Percentiles rank a stretch among this genome's conserved stretches.
phyloP scores from a whole-genome alignment of 2,888 invertebrate species.

The Dynastes tityus region DNA sequence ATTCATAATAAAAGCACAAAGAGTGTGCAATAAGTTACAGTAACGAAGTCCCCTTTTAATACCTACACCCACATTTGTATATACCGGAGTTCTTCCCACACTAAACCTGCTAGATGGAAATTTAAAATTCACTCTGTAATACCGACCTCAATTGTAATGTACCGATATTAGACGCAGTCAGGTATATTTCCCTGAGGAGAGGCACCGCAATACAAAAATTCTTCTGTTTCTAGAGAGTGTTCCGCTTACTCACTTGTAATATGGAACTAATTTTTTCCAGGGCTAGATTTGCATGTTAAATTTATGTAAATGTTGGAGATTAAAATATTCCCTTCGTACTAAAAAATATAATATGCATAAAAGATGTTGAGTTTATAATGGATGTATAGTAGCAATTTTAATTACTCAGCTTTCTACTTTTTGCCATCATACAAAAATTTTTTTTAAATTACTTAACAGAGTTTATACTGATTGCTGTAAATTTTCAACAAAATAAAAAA shows the following conservation, averaged over 20 bases:
- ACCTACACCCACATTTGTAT: neutral
- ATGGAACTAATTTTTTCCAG: constrained; percentile 11
- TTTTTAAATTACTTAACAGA: no score
- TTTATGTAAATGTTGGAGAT: neutral
- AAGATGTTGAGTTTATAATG: no score
- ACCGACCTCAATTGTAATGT: constrained; percentile 19
- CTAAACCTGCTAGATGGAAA: constrained; percentile 7
- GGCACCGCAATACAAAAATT: constrained; percentile 2
- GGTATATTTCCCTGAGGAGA: constrained; percentile 17
- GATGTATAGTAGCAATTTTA: no score
- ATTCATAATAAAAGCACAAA: constrained; percentile 7
- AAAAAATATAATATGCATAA: no score
- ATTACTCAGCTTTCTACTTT: no score
- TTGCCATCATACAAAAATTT: no score
- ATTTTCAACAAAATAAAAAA: no score
- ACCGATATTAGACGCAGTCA: constrained; percentile 26
- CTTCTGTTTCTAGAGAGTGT: no score
- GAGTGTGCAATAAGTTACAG: constrained; percentile 8
- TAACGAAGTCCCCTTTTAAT: constrained; percentile 9
- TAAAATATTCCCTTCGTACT: neutral
- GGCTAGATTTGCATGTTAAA: neutral
- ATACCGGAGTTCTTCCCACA: neutral
- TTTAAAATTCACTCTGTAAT: constrained; percentile 22
- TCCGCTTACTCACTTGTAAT: neutral
- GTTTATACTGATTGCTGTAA: no score